Base-by-base conservation (phyloP, 2,797 vertebrate species). In the Enteromius trimaculatus region DNA sequence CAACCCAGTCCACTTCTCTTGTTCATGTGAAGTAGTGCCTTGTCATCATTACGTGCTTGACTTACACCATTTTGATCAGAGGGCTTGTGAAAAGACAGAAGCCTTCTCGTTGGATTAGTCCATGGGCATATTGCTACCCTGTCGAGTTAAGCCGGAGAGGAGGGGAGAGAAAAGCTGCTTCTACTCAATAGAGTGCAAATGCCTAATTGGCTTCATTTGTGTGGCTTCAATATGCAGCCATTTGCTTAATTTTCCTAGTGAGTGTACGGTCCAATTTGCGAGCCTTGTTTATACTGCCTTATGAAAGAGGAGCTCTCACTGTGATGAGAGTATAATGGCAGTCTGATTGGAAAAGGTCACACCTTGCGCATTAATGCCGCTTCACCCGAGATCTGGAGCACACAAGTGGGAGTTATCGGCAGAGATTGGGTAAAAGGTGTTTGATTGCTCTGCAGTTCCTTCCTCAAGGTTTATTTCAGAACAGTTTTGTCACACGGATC, bases 151-250 rank as follows among this genome's bases (percentile, higher is more conserved):
- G 7, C 69, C 44, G 26, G 65, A 69, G 77, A 1, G 65, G 6
- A 58, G 74, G 77, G 65, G 8, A 60, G 51, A 49, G 76, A 84
- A 14, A 62, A 70, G 47, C 44, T 21, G 37, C 16, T 23, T 58
- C 29, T 13, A 29, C 17, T 79, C 72, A 84, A 23, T 76, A 4
- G 58, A 86, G 53, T 77, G 76, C 77, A 88, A 87, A 86, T 75
- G 64, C 60, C 64, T 86, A 69, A 87, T 89, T 89, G 84, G 83
- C 60, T 85, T 86, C 62, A 62, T 84, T 89, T 88, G 70, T 85
- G 42, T 34, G 44, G 62, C 58, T 84, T 83, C 51, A 86, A 77
- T 74, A 66, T 75, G 55, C 23, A 53, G 70, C 49, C 51, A 64
- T 85, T 80, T 81, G 70, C 79, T 79, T 84, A 71, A 88, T 87